Evolutionary conservation across 2,113 vertebrate species (phyloP).

Genomic region (Egretta garzetta): DNA sequence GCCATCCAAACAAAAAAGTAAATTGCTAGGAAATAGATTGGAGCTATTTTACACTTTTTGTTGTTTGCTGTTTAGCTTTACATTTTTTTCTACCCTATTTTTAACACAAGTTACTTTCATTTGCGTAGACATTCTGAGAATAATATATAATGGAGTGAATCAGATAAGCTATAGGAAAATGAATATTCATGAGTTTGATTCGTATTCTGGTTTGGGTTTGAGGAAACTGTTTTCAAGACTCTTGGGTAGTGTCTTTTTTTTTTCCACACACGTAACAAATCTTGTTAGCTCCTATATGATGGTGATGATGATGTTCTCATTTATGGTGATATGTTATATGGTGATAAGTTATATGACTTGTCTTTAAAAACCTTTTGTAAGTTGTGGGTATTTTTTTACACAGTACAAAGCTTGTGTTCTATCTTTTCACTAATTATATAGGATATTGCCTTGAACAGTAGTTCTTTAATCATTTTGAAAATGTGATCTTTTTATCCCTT

Average conservation of each 20-base stretch:
- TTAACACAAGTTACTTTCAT: not conserved
- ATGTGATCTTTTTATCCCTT: not conserved
- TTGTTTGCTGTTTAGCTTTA: conserved; percentile 15
- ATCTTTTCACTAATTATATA: not conserved
- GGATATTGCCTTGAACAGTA: not conserved
- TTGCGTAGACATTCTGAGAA: not conserved
- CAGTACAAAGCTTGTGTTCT: not conserved
- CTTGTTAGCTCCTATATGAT: not conserved
- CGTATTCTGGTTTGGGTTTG: not conserved
- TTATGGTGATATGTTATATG: not conserved
- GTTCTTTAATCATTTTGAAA: not conserved
- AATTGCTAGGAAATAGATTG: not conserved
- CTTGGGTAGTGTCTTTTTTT: not conserved
- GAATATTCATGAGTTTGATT: not conserved
- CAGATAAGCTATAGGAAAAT: not conserved
- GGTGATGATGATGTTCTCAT: not conserved
- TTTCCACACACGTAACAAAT: not conserved
- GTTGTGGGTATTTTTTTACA: not conserved
- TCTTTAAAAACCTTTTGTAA: not conserved
- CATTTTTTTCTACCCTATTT: not conserved
- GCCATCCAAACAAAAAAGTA: not conserved
- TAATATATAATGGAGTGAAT: not conserved
- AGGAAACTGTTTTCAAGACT: not conserved
- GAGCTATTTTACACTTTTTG: not conserved
- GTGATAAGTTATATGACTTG: not conserved